Evolutionary conservation across 1,140 invertebrate genomes (phyloP).

Genomic region (Caenorhabditis brenneri): DNA sequence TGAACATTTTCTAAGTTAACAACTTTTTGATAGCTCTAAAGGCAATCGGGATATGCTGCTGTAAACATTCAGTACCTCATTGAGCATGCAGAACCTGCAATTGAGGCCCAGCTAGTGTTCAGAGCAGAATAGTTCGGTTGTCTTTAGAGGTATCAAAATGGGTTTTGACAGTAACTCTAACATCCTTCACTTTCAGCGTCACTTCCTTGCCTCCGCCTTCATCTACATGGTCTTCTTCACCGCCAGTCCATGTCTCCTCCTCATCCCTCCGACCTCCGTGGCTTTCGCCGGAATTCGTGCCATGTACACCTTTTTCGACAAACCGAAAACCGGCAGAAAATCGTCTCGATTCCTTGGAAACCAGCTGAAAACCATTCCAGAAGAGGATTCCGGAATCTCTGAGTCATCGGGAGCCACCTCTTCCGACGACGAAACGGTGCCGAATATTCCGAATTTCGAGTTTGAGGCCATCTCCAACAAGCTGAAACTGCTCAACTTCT

Average conservation of each 20-base stretch:
- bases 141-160: too few species aligned
- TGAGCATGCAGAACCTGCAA: too few species aligned
- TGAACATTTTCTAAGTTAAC: too few species aligned
- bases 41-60: too few species aligned
- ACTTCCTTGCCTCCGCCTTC: background rate
- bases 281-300: background rate
- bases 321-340: too few species aligned
- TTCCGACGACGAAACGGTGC: background rate
- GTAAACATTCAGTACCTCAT: too few species aligned
- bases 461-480: background rate
- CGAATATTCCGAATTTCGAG: background rate
- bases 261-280: background rate
- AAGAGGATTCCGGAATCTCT: background rate
- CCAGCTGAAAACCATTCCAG: background rate
- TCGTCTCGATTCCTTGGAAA: background rate
- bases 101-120: too few species aligned
- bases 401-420: background rate
- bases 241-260: background rate
- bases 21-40: too few species aligned
- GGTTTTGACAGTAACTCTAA: background rate
- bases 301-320: too few species aligned
- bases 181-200: background rate
- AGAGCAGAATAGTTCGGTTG: too few species aligned
- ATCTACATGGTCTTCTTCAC: background rate
- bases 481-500: background rate